These are phyloP conservation scores for Poecilus cupreus DNA, from an alignment of 2,888 invertebrate genomes.

Conservation along the genomic window DNA sequence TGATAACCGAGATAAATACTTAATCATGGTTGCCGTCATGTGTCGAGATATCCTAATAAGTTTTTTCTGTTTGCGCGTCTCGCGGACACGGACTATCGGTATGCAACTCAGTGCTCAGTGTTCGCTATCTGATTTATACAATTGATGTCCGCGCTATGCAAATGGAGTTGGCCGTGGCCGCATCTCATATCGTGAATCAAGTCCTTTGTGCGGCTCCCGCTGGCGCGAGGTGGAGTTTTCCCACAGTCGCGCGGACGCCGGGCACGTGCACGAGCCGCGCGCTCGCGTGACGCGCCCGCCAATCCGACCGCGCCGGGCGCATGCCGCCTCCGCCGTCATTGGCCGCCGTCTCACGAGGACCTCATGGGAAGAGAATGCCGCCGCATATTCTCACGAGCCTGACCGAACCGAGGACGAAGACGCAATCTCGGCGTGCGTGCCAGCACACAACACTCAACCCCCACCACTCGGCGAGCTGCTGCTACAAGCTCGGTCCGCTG, in stretches of 20 bases:
- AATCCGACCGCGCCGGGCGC: constrained; percentile 61
- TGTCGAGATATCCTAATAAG: constrained; percentile 49
- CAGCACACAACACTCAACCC: constrained; percentile 5
- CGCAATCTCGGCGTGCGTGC: constrained; percentile 49
- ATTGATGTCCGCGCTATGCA: constrained; percentile 30
- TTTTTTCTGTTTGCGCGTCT: constrained; percentile 21
- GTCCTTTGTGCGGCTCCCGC: constrained; percentile 54
- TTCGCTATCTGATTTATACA: constrained; percentile 42
- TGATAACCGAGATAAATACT: constrained; percentile 37
- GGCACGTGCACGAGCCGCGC: constrained; percentile 54
- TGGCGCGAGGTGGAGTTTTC: constrained; percentile 68
- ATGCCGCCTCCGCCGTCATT: constrained; percentile 51
- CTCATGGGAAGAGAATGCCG: constrained; percentile 59
- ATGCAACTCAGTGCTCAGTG: not conserved
- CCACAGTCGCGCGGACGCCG: constrained; percentile 66
- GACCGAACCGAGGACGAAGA: constrained; percentile 20
- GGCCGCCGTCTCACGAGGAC: constrained; percentile 44
- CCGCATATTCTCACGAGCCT: constrained; percentile 54
- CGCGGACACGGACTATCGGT: not conserved
- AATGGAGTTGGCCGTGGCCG: constrained; percentile 12
- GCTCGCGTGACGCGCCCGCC: not conserved
- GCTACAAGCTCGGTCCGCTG: not conserved
- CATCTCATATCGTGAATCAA: constrained; percentile 53
- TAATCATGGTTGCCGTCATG: constrained; percentile 43
- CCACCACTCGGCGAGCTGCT: constrained; percentile 19